A percentile compares a stretch with the other conserved stretches of the same genome.
These are phyloP conservation scores for Hymenopus coronatus DNA, from an alignment of 2,888 invertebrate species.

Conservation along the genomic window DNA sequence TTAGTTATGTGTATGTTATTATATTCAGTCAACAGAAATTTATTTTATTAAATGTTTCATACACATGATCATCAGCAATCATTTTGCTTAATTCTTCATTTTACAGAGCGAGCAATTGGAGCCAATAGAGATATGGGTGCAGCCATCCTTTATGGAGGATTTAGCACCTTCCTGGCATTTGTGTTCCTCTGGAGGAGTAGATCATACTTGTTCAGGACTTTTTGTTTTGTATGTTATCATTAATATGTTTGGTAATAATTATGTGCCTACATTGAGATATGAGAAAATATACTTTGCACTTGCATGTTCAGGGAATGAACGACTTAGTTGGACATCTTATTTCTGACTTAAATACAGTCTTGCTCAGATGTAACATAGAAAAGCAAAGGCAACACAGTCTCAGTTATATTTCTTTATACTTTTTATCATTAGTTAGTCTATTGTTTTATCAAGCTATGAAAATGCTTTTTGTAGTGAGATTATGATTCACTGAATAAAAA, in stretches of 20 bases:
- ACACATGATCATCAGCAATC: too few species aligned
- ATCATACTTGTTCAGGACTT: constrained; percentile 53
- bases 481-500: too few species aligned
- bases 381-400: too few species aligned
- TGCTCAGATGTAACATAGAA: too few species aligned
- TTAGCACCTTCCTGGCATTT: constrained; percentile 54
- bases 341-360: background rate
- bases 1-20: too few species aligned
- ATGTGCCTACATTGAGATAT: background rate
- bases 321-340: background rate
- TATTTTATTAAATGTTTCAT: too few species aligned
- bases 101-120: constrained; percentile 44
- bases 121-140: constrained; percentile 50
- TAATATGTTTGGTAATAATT: background rate
- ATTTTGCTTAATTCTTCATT: background rate
- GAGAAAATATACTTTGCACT: background rate
- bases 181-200: constrained; percentile 49
- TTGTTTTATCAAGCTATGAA: too few species aligned
- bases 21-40: too few species aligned
- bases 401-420: too few species aligned
- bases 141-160: constrained; percentile 53
- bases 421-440: too few species aligned
- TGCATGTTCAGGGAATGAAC: background rate
- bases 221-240: constrained; percentile 49
- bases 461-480: too few species aligned